phyloP scores from a whole-genome alignment of 1,140 invertebrate genomes.

The Microplitis mediator region DNA sequence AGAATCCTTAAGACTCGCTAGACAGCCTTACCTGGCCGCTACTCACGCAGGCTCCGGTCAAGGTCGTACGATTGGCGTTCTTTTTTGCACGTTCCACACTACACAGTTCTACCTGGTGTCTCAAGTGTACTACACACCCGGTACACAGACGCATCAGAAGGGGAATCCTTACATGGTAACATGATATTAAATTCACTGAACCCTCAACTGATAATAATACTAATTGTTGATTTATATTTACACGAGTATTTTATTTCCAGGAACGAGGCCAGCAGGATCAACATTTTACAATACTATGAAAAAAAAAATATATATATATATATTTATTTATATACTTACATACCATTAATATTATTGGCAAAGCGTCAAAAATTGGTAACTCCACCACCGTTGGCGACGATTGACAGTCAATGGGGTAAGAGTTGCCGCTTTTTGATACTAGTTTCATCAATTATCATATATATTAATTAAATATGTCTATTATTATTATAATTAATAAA shows the following conservation, averaged over 20 bases:
- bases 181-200: too few species aligned
- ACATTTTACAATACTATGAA: not conserved
- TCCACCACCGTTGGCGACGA: constrained; percentile 58
- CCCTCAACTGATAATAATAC: too few species aligned
- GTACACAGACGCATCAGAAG: not conserved
- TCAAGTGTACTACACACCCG: constrained; percentile 11
- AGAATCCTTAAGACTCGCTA: constrained; percentile 26
- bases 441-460: not conserved
- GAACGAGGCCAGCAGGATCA: not conserved
- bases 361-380: constrained; percentile 55
- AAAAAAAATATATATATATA: not conserved
- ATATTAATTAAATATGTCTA: too few species aligned
- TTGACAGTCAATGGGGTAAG: constrained; percentile 55
- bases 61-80: constrained; percentile 45
- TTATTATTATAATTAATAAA: too few species aligned
- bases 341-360: too few species aligned
- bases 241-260: not conserved
- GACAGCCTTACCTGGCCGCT: constrained; percentile 34
- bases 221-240: not conserved
- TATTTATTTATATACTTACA: too few species aligned
- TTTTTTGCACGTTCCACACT: constrained; percentile 37
- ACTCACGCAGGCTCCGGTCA: constrained; percentile 45
- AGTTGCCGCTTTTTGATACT: constrained; percentile 53
- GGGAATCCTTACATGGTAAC: too few species aligned
- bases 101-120: constrained; percentile 35